Base-by-base conservation (phyloP, 2,797 vertebrate species). In the Sus cebifrons region DNA sequence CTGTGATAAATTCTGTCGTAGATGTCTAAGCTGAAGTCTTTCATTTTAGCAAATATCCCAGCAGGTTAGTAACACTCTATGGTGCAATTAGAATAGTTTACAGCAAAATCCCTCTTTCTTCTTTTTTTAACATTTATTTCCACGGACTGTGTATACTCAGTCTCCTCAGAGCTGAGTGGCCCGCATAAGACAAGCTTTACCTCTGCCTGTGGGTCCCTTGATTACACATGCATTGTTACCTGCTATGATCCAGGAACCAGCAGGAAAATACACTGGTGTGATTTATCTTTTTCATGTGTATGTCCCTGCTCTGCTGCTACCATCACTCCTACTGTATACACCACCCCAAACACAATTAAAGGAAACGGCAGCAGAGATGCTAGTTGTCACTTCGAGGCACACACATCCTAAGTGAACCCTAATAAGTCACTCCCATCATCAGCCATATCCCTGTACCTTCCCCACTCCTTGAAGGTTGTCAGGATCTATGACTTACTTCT, bases 1-100 rank as follows among this genome's bases (percentile, higher is more conserved):
- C 17, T 93, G 54, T 91, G 20, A 78, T 71, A 94, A 86, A 86
- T 82, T 75, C 68, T 60, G 18, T 79, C 86, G 60, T 89, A 60
- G 56, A 67, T 70, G 14, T 44, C 20, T 86, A 44, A 18, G 25
- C 4, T 52, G 13, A 54, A 86, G 25, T 23, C 27, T 65, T 64
- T 75, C 70, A 84, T 56, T 36, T 74, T 62, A 86, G 18, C 54
- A 68, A 54, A 27, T 29, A 40, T n/a, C 49, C 17, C n/a, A 77
- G 52, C 44, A 93, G 65, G 49, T 74, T 54, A 77, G 36, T 27
- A 84, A 40, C 21, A 75, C n/a, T 84, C 73, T 89, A 16, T 29
- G 8, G 3, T 67, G 4, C 86, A 75, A 16, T 92, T 71, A 60
- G 17, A 86, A 27, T 10, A 40, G 25, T 65, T 70, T 77, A 44